Conservation (phyloP, 2,888 invertebrate species). For the Pheosia gnoma region DNA sequence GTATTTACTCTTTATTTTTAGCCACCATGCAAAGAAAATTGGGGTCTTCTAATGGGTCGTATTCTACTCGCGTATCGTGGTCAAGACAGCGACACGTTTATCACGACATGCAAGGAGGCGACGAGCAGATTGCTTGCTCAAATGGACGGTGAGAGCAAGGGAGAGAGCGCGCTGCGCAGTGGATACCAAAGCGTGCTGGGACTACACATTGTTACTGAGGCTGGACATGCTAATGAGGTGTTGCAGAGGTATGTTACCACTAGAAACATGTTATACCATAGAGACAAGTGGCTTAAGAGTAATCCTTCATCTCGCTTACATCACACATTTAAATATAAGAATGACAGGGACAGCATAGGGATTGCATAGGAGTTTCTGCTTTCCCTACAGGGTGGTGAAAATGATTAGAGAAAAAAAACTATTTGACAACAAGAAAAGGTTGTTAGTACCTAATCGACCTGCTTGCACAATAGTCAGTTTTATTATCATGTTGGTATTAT, state of each 20-base stretch:
- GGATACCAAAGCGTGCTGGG: slow-evolving; percentile 76
- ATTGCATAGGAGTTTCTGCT: too few relatives aligned
- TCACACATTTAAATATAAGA: too few relatives aligned
- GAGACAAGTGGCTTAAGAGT: too few relatives aligned
- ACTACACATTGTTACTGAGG: slow-evolving; percentile 74
- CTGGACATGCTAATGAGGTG: slow-evolving; percentile 65
- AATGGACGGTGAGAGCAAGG: slow-evolving; percentile 70
- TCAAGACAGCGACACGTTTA: slow-evolving; percentile 61
- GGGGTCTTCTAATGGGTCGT: slow-evolving; percentile 90
- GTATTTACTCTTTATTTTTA: slow-evolving; percentile 27
- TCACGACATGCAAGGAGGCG: slow-evolving; percentile 68
- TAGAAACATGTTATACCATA: background rate
- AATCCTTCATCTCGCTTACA: too few relatives aligned
- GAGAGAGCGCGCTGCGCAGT: slow-evolving; percentile 70
- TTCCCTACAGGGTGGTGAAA: too few relatives aligned
- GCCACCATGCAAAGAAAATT: slow-evolving; percentile 82
- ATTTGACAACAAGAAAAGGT: too few relatives aligned
- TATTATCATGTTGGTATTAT: too few relatives aligned
- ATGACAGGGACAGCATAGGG: too few relatives aligned
- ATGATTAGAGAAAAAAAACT: too few relatives aligned
- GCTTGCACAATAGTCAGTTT: too few relatives aligned
- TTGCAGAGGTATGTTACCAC: slow-evolving; percentile 54
- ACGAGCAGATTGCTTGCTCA: slow-evolving; percentile 60
- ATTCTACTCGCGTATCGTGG: slow-evolving; percentile 85
- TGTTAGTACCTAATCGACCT: too few relatives aligned